Evolutionary conservation across 2,888 invertebrate species (phyloP).

Genomic region (Erynnis tages): DNA sequence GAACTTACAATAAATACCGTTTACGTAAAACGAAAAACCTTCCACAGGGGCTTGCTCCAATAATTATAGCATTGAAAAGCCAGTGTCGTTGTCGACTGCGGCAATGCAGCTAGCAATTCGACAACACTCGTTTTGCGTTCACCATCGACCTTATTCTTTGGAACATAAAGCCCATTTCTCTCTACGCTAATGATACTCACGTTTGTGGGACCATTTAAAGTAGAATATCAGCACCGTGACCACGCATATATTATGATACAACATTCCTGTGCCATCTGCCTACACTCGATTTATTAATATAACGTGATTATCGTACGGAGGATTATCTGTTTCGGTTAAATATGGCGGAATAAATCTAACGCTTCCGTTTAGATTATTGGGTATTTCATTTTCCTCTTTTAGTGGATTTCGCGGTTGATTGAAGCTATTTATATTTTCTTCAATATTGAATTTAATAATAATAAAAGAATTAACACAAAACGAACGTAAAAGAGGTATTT

Average conservation of each 20-base stretch:
- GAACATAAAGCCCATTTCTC: background rate
- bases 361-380: background rate
- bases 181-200: background rate
- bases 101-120: constrained; percentile 34
- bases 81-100: constrained; percentile 35
- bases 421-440: no score
- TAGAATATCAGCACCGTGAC: constrained; percentile 38
- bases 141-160: background rate
- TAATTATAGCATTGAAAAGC: constrained; percentile 45
- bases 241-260: constrained; percentile 37
- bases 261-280: constrained; percentile 20
- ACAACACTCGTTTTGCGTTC: constrained; percentile 15
- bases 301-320: constrained; percentile 32
- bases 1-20: constrained; percentile 20
- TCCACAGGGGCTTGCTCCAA: constrained; percentile 30
- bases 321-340: constrained; percentile 13
- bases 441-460: no score
- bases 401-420: no score
- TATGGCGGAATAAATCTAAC: constrained; percentile 8
- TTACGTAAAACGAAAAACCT: constrained; percentile 26
- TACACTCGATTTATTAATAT: constrained; percentile 36
- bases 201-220: constrained; percentile 24
- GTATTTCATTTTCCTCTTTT: background rate
- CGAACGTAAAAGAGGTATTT: no score
- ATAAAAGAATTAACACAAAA: no score